Base-by-base conservation (phyloP, 2,888 invertebrate species). In the Mechanitis messenoides region DNA sequence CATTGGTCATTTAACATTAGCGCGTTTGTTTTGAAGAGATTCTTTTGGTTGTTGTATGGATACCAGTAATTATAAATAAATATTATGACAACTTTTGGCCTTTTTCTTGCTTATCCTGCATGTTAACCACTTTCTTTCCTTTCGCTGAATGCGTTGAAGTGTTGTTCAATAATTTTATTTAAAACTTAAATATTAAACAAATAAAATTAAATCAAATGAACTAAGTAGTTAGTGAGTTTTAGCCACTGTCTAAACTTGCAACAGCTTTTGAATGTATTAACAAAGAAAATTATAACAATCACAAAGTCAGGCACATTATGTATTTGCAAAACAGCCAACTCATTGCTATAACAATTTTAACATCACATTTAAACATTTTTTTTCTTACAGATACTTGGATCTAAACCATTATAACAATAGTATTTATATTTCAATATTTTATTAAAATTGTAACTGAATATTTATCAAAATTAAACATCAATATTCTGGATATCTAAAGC, bases 61-160 rank as follows among this genome's bases (percentile, higher is more conserved):
- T 85, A 84, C 77, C 78, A 83, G 80, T 85, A 85, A 83, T 71
- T 80, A 78, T 79, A 75, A 87, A 88, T 89, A 88, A 89, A 88
- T 72, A 80, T 78, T 87, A 81, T 82, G 79, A 87, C 80, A 83
- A 83, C 75, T 80, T 82, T 81, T 80, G 81, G 85, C 79, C 81
- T 89, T 87, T 86, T 87, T 86, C 85, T 87, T 86, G 85, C 85
- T 84, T 83, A 75, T 81, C 86, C 87, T 84, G 85, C 85, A 86
- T 87, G 87, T 69, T 76, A 74, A 82, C 80, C 81, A 80, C 57
- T 71, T 67, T 71, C 76, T 69, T 53, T 69, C 75, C 69, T 76
- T 71, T 75, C 71, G 75, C 68, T 70, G 59, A 58, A 67, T 59
- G 64, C 62, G 60, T 62, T 69, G 56, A 50, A 55, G 45, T 58